phyloP scores from a whole-genome alignment of 2,888 invertebrate species.

The Cheilosia pagana region DNA sequence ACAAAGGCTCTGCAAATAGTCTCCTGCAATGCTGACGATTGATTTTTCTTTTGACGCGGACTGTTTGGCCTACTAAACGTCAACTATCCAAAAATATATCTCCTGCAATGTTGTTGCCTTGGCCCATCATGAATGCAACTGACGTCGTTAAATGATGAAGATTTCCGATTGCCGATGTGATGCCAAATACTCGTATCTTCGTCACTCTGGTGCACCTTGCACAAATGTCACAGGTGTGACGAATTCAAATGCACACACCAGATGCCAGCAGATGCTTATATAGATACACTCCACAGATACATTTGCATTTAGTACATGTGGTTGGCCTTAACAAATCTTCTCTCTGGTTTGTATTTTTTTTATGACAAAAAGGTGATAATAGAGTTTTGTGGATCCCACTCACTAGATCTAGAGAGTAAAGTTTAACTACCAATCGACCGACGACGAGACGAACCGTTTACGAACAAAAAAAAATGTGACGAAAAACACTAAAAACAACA shows the following conservation, averaged over 20 bases:
- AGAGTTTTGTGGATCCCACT: constrained; percentile 56
- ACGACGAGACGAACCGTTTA: constrained; percentile 30
- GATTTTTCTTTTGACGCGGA: no score
- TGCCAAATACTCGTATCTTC: constrained; percentile 41
- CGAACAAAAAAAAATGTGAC: constrained; percentile 37
- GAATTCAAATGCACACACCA: constrained; percentile 50
- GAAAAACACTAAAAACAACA: constrained; percentile 43
- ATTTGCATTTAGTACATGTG: constrained; percentile 24
- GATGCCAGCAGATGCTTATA: constrained; percentile 49
- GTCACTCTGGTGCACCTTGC: constrained; percentile 41
- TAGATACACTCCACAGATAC: constrained; percentile 13
- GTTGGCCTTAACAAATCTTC: constrained; percentile 31
- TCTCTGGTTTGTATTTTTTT: constrained; percentile 14
- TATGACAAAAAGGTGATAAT: constrained; percentile 61
- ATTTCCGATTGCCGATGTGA: constrained; percentile 30
- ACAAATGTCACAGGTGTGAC: constrained; percentile 67
- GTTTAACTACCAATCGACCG: constrained; percentile 56
- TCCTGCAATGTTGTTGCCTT: constrained; percentile 5
- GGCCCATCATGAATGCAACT: constrained; percentile 23
- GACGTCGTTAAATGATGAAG: constrained; percentile 46
- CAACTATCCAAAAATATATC: background rate
- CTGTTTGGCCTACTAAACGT: background rate
- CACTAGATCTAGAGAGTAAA: constrained; percentile 38
- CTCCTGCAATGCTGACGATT: no score
- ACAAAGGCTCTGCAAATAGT: no score